Conservation (phyloP, 2,888 invertebrate species). For the Teleogryllus oceanicus region DNA sequence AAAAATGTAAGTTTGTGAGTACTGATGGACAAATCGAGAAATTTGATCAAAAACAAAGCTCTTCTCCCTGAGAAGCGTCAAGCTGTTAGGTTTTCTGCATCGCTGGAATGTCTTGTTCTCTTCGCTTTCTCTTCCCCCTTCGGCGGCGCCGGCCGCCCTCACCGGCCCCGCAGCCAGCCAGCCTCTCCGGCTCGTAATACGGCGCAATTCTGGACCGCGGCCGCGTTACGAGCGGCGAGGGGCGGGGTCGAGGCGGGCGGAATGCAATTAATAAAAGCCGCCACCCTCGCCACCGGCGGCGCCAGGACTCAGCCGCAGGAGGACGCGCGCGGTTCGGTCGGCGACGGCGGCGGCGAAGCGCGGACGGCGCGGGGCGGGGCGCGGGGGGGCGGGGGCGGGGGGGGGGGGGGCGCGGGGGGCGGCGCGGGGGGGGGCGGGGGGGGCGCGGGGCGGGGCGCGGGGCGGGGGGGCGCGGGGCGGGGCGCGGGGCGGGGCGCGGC, state of each 20-base stretch:
- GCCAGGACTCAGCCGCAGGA: not conserved
- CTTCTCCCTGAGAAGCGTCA: too few species aligned
- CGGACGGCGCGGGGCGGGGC: not conserved
- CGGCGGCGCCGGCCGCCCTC: not conserved
- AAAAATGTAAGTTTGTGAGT: too few species aligned
- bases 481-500: not conserved
- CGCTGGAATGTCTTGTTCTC: not conserved
- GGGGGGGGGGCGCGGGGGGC: not conserved
- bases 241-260: not conserved
- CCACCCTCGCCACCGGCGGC: not conserved
- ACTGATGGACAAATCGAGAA: too few species aligned
- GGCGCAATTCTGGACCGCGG: not conserved
- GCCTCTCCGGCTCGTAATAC: not conserved
- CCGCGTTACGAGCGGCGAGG: not conserved
- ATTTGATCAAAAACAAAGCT: too few species aligned
- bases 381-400: too few species aligned
- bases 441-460: not conserved
- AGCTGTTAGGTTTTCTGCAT: not conserved
- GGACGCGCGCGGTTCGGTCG: not conserved
- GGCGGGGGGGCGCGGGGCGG: not conserved
- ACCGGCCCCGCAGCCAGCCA: not conserved
- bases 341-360: not conserved
- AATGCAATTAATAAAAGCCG: slow-evolving; percentile 8
- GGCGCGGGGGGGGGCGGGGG: not conserved
- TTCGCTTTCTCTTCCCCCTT: not conserved